A percentile compares a stretch with the other conserved stretches of the same genome.
phyloP scores from a whole-genome alignment of 2,888 invertebrate species.

The Calameuta idolon region DNA sequence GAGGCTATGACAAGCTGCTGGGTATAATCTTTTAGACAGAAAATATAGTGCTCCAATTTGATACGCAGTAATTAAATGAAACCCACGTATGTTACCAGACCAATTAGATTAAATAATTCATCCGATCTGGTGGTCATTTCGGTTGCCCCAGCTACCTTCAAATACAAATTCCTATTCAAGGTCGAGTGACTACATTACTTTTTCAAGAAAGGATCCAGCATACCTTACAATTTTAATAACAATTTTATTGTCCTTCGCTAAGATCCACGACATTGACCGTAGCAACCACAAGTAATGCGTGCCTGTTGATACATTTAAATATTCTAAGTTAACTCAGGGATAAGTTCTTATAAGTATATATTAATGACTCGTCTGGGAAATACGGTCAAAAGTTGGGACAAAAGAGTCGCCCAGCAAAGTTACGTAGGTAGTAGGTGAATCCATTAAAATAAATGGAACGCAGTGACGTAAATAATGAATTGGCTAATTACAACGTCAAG shows the following conservation, averaged over 20 bases:
- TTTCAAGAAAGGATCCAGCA: background rate
- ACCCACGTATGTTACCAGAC: background rate
- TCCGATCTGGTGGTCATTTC: background rate
- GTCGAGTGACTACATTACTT: background rate
- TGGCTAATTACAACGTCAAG: conserved; percentile 43
- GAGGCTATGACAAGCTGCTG: background rate
- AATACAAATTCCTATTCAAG: background rate
- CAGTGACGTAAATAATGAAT: conserved; percentile 36
- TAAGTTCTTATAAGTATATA: background rate
- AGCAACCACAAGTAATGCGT: background rate
- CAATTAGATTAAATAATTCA: background rate
- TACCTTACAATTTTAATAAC: background rate
- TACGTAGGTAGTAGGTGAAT: conserved; percentile 13
- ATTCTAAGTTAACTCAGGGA: background rate
- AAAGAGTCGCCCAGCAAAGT: too few relatives aligned
- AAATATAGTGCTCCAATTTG: background rate
- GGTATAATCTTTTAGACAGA: background rate
- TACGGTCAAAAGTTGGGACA: background rate
- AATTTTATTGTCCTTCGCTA: background rate
- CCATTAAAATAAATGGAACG: conserved; percentile 53
- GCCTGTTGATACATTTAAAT: background rate
- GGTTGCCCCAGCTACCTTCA: background rate
- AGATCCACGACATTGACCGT: background rate
- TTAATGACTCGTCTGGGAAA: background rate
- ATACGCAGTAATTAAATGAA: background rate